Evolutionary conservation across 1,140 invertebrate species (phyloP), one percentile per base, ranked within the genome.

Genomic region (Dufourea novaeangliae): DNA sequence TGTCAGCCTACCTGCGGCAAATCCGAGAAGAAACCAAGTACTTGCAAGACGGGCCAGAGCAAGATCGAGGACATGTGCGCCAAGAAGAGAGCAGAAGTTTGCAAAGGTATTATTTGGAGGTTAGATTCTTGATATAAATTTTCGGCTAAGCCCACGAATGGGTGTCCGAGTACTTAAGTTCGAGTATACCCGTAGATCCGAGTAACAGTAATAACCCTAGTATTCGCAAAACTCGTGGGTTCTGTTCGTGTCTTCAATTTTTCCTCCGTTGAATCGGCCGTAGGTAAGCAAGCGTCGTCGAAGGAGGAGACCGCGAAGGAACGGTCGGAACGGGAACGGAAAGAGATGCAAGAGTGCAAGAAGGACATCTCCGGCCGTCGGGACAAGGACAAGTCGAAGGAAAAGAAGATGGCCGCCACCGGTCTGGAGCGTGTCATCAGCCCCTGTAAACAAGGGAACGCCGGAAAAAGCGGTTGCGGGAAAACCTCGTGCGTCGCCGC

Each of bases 321-420:
- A 6, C 59, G 69, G 1, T 7, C 63, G 20, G 52, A 73, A 0
- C 75, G 72, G 2, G 86, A 87, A 12, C 57, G 29, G 1, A 69
- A 72, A 22, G 85, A 86, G 63, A 73, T 85, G 3, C 3, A 77
- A 8, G 68, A 83, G 29, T 87, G 86, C 37, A 85, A 83, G 39
- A 71, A 78, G 6, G 0, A 7, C 2, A 3, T 22, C 12, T 17
- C 20, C 2, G 54, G 37, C 12, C n/a, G n/a, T n/a, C 0, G n/a
- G 17, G 12, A 70, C 4, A 69, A 56, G 41, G 12, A 52, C 0
- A 57, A 37, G 12, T 22, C 27, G 0, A 27, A 56, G 1, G 22
- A 54, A 0, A 41, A 17, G 1, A 76, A 76, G n/a, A 41, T 20
- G 1, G 0, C 22, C 17, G 27, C 4, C 3, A 44, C 20, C 1